Evolutionary conservation across 2,113 vertebrate species (phyloP), one percentile per base, ranked within the genome.

Genomic region (Motacilla tschutschensis): DNA sequence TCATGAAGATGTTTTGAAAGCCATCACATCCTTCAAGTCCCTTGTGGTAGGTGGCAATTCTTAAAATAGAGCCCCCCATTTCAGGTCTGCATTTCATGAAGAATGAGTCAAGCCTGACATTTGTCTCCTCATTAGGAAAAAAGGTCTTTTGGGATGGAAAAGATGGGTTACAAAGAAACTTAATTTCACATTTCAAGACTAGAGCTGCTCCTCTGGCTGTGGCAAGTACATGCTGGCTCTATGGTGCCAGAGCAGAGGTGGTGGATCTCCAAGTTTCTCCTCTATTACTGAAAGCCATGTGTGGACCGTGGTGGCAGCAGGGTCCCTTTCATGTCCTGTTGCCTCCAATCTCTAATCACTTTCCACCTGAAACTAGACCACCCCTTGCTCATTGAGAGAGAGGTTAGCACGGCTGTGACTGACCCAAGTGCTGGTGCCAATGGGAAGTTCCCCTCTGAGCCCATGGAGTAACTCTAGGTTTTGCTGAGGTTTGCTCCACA

Each of bases 1-100:
- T 90, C 98, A 99, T n/a, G 94, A 97, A 91, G 98, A 99, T 62
- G 96, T 99, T 92, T 83, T 98, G 88, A 99, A 98, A 96, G 98
- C 98, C 12, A 78, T 97, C 7, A 29, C 96, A 79, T 97, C 98
- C n/a, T 99, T 99, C 96, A 98, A 97, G 96, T 96, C 92, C 53
- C 97, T 99, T 35, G 98, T 98, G 99, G 99, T 99, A 97, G 94
- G 98, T 98, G 74, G 87, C 47, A 48, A n/a, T 94, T 79, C 92
- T 96, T 93, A 94, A 89, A 94, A 91, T 93, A 87, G 83, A 79
- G 55, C 15, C 3, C 88, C 95, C 71, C 74, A 33, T 93, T 95
- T 95, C 44, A 85, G 79, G 63, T 87, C 77, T 90, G 72, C 69
- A 47, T 94, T 95, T 78, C 57, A 81, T 24, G 14, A 83, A 94